Base-by-base conservation (phyloP, 2,888 invertebrate genomes). In the Tortricodes alternella region DNA sequence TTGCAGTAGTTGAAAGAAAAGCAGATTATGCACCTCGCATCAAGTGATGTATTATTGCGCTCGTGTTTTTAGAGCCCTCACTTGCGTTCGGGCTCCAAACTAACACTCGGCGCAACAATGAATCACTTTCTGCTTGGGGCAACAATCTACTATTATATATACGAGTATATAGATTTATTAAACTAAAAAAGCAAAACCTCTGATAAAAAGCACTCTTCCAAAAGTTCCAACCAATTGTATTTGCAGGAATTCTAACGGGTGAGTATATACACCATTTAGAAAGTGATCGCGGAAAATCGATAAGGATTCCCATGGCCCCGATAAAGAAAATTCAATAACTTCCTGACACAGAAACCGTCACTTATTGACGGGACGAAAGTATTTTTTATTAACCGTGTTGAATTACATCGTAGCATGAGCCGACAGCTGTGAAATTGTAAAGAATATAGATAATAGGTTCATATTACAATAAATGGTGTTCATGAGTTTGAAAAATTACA, bases 321-420 rank as follows among this genome's bases (percentile, higher is more conserved):
- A 52, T 41, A 34, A 46, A 23, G 50, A 27, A 58, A 55, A 55
- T 58, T 46, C 57, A 53, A 60, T 57, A 58, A 53, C 37, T 50
- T 24, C 37, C 41, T 21, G 46, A 35, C 50, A 52, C 35, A 27
- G 43, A 35, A 43, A 52, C 43, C 41, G 24, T 13, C 19, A 11
- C n/a, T 50, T 21, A 39, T 50, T 29, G 38, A 9, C 18, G 13
- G 13, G 16, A 11, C 18, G 18, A 19, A 53, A 53, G 32, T 38
- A 23, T 46, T 39, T 38, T 46, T 46, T 53, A 34, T 46, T 24
- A 15, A 41, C 32, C 29, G 38, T 24, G 32, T 39, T 46, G 32
- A 24, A 21, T 34, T 19, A n/a, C n/a, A n/a, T n/a, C n/a, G 27
- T n/a, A 1, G n/a, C 11, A 29, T 23, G 41, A 27, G 24, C n/a